These are phyloP conservation scores for Meda fulgida DNA, from an alignment of 2,797 vertebrate genomes.

Conservation along the genomic window DNA sequence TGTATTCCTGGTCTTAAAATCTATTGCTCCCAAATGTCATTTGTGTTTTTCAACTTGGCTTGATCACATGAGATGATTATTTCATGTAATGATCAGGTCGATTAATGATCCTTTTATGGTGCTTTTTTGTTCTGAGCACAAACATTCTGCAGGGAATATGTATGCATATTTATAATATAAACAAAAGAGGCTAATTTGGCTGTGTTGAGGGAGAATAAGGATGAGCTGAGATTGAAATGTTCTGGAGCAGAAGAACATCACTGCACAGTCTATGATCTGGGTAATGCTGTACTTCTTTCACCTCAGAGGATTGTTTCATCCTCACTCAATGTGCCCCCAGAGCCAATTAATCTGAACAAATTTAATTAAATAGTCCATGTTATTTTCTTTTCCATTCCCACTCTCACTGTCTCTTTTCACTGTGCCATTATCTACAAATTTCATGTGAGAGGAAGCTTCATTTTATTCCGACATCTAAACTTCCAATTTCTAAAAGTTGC, in stretches of 20 bases:
- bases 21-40: not conserved
- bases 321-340: constrained; percentile 1
- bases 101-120: not conserved
- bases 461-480: not conserved
- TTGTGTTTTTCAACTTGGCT: not conserved
- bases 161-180: not conserved
- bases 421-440: constrained; percentile 4
- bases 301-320: constrained; percentile 22
- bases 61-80: not conserved
- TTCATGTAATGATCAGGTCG: not conserved
- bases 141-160: not conserved
- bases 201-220: not conserved
- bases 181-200: constrained; percentile 14
- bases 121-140: not conserved
- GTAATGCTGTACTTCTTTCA: constrained; percentile 21
- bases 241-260: constrained; percentile 7
- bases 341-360: constrained; percentile 34
- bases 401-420: constrained; percentile 17
- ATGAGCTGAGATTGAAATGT: not conserved
- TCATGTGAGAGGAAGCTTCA: not conserved
- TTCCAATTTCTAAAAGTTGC: not conserved
- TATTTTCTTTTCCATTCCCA: constrained; percentile 12
- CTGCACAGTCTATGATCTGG: constrained; percentile 3
- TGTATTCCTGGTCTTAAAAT: not conserved
- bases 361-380: constrained; percentile 36